Base-by-base conservation (phyloP, 2,888 invertebrate genomes). In the Philereme transversata region DNA sequence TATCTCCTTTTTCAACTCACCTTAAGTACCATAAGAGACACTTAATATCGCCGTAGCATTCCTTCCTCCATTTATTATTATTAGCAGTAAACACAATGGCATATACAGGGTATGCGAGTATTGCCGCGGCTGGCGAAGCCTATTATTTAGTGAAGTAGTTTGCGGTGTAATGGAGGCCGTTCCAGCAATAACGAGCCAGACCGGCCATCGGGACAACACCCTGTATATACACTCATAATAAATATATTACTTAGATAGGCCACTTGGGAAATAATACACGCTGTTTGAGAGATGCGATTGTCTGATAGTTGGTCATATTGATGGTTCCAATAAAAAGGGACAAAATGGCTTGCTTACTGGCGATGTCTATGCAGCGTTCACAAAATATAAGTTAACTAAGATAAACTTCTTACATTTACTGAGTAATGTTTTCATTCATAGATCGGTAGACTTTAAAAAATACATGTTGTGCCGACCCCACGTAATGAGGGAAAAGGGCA, bases 91-190 rank as follows among this genome's bases (percentile, higher is more conserved):
- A 64, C 61, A 65, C 60, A 64, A 59, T 62, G 40, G 45, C 57
- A 60, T 60, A 64, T 64, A 65, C 57, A 67, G 57, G 62, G 58
- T 59, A 60, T 61, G 51, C 22, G 22, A 34, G 22, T 53, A 53
- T 35, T 34, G 58, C 51, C 50, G 58, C 51, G 63, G 70, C 60
- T 67, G 62, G 56, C 65, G 64, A 51, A 71, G 72, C 73, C 75
- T 74, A 79, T 79, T 79, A 79, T 79, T 79, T 78, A 79, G 77
- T 73, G 75, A 70, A 76, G 79, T 75, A 77, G 75, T 79, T 77
- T 75, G 74, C 68, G 73, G 73, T 52, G 65, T 78, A 78, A 79
- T 77, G 78, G 77, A 71, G 62, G 69, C 72, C 69, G 69, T 71
- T 72, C 58, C 69, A 61, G 72, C 68, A 64, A 64, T 78, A 79